Conservation (phyloP, 1,140 invertebrate species). For the Drosophila orena region DNA sequence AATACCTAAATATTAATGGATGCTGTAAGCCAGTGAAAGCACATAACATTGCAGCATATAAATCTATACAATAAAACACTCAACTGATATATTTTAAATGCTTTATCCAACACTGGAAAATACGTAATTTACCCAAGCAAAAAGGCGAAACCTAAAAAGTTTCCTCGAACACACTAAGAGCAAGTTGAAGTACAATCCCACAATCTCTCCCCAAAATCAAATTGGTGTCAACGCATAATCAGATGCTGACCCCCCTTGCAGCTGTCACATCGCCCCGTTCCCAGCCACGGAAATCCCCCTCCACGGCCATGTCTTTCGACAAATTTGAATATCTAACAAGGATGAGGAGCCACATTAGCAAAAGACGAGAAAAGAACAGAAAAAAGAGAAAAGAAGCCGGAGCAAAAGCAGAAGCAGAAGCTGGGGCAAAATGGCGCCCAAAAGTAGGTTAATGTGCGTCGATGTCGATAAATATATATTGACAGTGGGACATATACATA, state of each 20-base stretch:
- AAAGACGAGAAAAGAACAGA: conserved; percentile 13
- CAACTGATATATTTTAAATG: too few species aligned
- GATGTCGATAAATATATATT: conserved; percentile 71
- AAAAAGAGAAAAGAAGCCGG: conserved; percentile 1
- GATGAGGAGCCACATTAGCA: conserved; percentile 52
- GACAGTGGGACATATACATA: conserved; percentile 17
- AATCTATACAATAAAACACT: too few species aligned
- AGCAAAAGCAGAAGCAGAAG: neutral
- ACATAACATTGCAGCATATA: too few species aligned
- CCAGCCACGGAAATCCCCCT: neutral
- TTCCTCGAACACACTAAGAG: neutral
- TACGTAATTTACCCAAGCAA: too few species aligned
- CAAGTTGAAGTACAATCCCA: conserved; percentile 7
- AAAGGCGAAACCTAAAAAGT: neutral
- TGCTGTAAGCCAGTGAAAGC: too few species aligned
- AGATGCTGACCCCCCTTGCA: conserved; percentile 48
- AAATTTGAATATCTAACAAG: conserved; percentile 81
- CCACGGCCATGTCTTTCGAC: conserved; percentile 26
- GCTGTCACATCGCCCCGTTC: neutral
- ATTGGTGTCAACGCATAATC: conserved; percentile 66
- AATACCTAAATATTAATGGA: neutral
- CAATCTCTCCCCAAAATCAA: conserved; percentile 34
- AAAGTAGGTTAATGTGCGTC: conserved; percentile 81
- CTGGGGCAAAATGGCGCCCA: conserved; percentile 54
- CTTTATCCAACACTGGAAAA: too few species aligned